Evolutionary conservation across 2,113 vertebrate species (phyloP).

Genomic region (Aptenodytes forsteri): DNA sequence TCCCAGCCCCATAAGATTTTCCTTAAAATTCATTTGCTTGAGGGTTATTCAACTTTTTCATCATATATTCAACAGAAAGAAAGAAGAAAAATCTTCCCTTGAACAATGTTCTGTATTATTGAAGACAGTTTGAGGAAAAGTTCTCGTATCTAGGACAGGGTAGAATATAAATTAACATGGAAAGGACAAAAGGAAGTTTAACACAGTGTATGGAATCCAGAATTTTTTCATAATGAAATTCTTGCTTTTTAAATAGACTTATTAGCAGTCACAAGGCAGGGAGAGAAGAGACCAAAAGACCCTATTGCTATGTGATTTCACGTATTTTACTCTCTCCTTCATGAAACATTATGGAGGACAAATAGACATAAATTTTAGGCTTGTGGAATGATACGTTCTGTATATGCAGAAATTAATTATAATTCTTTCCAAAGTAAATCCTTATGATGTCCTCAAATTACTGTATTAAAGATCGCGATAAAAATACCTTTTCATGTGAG

Average conservation of each 20-base stretch:
- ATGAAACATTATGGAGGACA: neutral
- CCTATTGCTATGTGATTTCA: neutral
- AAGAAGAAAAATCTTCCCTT: neutral
- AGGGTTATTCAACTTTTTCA: neutral
- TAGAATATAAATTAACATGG: constrained; percentile 14
- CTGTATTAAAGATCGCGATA: neutral
- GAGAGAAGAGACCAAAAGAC: neutral
- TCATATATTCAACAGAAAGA: neutral
- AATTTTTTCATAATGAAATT: neutral
- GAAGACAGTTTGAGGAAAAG: neutral
- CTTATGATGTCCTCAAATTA: neutral
- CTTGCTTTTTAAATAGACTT: neutral
- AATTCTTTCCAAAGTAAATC: neutral
- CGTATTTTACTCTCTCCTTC: neutral
- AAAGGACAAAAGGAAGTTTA: neutral
- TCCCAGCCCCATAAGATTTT: neutral
- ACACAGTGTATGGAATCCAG: neutral
- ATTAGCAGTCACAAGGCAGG: neutral
- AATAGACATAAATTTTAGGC: neutral
- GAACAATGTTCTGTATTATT: constrained; percentile 6
- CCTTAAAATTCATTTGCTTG: constrained; percentile 23
- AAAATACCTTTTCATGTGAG: neutral
- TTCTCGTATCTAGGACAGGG: neutral
- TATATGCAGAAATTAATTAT: neutral
- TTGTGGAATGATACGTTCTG: neutral